Evolutionary conservation across 2,888 invertebrate genomes (phyloP).

Genomic region (Acanthosoma haemorrhoidale): DNA sequence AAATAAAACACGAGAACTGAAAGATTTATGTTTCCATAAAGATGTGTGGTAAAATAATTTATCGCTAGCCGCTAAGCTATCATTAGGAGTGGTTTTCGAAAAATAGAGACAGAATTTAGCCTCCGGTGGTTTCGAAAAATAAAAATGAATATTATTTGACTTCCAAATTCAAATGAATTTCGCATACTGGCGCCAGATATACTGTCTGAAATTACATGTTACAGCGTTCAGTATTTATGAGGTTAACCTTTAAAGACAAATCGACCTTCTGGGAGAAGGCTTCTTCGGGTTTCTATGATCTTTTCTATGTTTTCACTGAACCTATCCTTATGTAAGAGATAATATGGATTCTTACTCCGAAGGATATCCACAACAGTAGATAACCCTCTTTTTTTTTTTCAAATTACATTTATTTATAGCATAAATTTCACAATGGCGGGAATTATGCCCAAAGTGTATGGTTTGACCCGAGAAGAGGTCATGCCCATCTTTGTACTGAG

Average conservation of each 20-base stretch:
- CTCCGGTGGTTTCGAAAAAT: not conserved
- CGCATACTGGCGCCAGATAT: constrained; percentile 7
- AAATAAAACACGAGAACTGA: too few species aligned
- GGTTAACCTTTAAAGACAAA: not conserved
- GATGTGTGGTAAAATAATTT: not conserved
- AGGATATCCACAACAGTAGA: too few species aligned
- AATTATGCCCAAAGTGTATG: too few species aligned
- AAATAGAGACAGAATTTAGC: not conserved
- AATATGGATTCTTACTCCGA: too few species aligned
- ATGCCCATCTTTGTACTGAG: too few species aligned
- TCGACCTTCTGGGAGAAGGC: not conserved
- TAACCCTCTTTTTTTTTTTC: too few species aligned
- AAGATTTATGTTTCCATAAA: not conserved
- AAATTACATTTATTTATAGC: too few species aligned
- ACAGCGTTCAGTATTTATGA: not conserved
- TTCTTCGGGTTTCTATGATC: too few species aligned
- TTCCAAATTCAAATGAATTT: constrained; percentile 5
- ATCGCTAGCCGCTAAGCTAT: not conserved
- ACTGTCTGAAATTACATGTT: not conserved
- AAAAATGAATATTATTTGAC: constrained; percentile 14
- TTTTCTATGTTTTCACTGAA: not conserved
- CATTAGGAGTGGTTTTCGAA: constrained; percentile 2
- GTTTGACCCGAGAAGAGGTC: too few species aligned
- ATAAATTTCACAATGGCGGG: too few species aligned
- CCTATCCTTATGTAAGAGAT: too few species aligned